Percentiles rank a stretch among this genome's conserved stretches.
Conservation (phyloP, 2,888 invertebrate genomes). For the Subacronicta megacephala region DNA sequence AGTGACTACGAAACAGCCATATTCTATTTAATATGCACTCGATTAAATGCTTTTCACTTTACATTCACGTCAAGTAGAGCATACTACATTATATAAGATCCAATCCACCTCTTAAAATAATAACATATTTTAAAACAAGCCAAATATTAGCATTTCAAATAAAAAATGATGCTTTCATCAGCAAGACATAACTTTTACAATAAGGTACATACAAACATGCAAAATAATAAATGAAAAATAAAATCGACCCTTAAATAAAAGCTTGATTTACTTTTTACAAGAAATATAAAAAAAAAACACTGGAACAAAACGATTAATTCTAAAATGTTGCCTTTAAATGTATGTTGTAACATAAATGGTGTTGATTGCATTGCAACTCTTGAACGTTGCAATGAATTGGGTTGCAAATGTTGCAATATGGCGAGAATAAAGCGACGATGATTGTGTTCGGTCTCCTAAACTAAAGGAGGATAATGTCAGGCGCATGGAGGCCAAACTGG, state of each 20-base stretch:
- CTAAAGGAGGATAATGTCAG: conserved; percentile 71
- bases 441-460: conserved; percentile 47
- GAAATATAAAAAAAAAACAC: conserved; percentile 55
- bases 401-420: conserved; percentile 37
- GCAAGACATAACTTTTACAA: conserved; percentile 32
- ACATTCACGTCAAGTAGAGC: conserved; percentile 25
- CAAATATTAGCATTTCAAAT: conserved; percentile 31
- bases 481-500: conserved; percentile 66
- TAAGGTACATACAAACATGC: conserved; percentile 45
- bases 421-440: conserved; percentile 27
- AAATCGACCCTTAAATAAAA: conserved; percentile 48
- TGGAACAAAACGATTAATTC: conserved; percentile 61
- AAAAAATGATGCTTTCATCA: conserved; percentile 43
- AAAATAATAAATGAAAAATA: conserved; percentile 48
- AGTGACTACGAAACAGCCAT: conserved; percentile 31
- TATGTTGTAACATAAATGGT: conserved; percentile 46
- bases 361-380: conserved; percentile 36
- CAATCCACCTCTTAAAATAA: conserved; percentile 52
- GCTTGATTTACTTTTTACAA: conserved; percentile 54
- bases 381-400: conserved; percentile 30
- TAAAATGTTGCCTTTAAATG: conserved; percentile 49
- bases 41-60: conserved; percentile 4
- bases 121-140: conserved; percentile 47
- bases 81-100: conserved; percentile 30
- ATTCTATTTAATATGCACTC: conserved; percentile 15